Conservation (phyloP, 2,113 vertebrate species). For the Hippopotamus amphibius region DNA sequence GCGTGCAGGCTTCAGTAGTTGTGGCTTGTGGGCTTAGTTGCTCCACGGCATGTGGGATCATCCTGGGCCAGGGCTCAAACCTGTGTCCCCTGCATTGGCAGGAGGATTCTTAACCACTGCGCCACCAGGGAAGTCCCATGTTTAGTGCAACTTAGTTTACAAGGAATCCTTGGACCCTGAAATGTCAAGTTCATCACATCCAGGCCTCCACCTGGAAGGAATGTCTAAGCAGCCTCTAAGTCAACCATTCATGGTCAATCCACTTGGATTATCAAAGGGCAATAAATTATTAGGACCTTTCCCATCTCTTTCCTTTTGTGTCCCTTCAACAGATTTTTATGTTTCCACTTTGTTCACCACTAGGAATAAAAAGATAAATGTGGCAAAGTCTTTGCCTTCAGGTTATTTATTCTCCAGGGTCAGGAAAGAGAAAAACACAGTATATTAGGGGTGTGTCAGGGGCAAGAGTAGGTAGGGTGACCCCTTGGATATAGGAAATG, state of each 20-base stretch:
- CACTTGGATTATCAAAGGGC: neutral
- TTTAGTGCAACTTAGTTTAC: neutral
- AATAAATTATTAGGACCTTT: neutral
- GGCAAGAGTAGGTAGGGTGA: neutral
- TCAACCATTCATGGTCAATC: neutral
- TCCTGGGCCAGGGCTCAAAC: no score
- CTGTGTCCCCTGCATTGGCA: no score
- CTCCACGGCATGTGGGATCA: no score
- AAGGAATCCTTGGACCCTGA: neutral
- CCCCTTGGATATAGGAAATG: neutral
- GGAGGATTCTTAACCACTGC: no score
- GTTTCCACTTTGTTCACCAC: neutral
- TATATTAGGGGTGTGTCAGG: neutral
- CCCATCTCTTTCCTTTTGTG: neutral
- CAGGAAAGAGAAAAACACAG: neutral
- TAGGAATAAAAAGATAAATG: neutral
- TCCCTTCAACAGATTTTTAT: neutral
- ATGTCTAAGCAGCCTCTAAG: neutral
- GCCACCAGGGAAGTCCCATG: no score
- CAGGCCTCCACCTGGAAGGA: neutral
- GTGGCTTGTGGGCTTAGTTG: no score
- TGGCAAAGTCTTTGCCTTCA: neutral
- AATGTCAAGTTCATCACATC: neutral
- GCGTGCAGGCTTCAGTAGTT: no score
- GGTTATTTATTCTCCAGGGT: neutral